phyloP scores from a whole-genome alignment of 2,888 invertebrate species.

The Drosophila paramelanica region DNA sequence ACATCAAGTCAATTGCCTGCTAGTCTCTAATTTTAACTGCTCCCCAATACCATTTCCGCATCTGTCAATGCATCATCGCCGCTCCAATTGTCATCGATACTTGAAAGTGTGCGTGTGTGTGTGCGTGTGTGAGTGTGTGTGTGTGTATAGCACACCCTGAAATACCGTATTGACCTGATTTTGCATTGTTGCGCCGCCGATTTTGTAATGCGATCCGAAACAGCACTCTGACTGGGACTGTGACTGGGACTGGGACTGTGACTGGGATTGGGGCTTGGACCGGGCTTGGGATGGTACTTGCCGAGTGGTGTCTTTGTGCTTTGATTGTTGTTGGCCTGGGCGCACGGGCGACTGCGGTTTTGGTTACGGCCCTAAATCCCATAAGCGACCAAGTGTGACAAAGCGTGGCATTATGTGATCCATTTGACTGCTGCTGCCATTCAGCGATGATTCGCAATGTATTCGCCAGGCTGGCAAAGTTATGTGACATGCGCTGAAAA shows the following conservation, averaged over 20 bases:
- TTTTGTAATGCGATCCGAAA: conserved; percentile 54
- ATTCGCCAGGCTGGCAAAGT: conserved; percentile 19
- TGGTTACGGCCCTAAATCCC: conserved; percentile 42
- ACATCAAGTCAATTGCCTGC: conserved; percentile 17
- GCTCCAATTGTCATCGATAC: conserved; percentile 63
- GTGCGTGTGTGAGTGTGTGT: conserved; percentile 10
- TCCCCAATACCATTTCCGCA: conserved; percentile 41
- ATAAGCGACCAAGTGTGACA: conserved; percentile 76
- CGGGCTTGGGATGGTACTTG: conserved; percentile 19
- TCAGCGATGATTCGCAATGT: conserved; percentile 47
- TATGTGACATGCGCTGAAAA: conserved; percentile 23
- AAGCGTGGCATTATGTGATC: conserved; percentile 70
- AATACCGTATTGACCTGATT: conserved; percentile 81
- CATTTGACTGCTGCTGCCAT: conserved; percentile 32
- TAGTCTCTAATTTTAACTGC: conserved; percentile 27
- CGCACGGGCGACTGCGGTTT: conserved; percentile 27
- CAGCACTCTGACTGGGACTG: conserved; percentile 12
- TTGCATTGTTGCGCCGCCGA: conserved; percentile 52
- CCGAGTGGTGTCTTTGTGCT: conserved; percentile 27
- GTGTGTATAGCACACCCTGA: conserved; percentile 47
- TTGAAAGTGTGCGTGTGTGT: conserved; percentile 2
- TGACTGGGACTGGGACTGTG: too few species aligned
- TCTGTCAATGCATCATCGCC: conserved; percentile 43
- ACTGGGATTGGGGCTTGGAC: conserved; percentile 4
- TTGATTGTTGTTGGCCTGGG: conserved; percentile 10